Evolutionary conservation across 2,113 vertebrate species (phyloP).

Genomic region (Sinocyclocheilus anshuiensis): DNA sequence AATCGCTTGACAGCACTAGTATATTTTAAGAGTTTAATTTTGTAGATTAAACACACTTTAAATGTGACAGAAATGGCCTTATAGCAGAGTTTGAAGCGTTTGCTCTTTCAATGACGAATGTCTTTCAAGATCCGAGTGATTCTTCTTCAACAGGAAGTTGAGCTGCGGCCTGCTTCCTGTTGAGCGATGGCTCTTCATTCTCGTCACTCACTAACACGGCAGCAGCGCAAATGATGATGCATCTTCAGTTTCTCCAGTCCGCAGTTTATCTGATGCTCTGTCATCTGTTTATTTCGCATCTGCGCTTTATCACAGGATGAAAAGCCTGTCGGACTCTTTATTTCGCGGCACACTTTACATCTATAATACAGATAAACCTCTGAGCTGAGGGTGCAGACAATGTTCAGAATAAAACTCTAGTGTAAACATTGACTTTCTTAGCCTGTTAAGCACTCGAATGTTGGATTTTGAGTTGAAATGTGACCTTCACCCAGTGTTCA

Average conservation of each 20-base stretch:
- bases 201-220: not conserved
- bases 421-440: no score
- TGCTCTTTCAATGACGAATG: not conserved
- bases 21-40: not conserved
- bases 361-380: not conserved
- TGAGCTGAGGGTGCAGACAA: not conserved
- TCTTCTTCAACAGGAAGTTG: not conserved
- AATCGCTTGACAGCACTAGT: no score
- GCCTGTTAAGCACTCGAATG: no score
- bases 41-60: not conserved
- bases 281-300: not conserved
- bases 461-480: no score
- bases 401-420: no score
- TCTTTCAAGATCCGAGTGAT: not conserved
- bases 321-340: not conserved
- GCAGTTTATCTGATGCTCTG: not conserved
- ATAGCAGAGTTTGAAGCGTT: not conserved
- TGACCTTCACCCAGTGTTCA: no score
- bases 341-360: no score
- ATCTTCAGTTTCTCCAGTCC: not conserved
- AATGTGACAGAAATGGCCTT: not conserved
- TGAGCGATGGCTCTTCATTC: not conserved
- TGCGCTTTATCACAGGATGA: not conserved
- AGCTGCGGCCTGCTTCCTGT: not conserved
- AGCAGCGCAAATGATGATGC: slow-evolving; percentile 6